Conservation (phyloP, 2,888 invertebrate genomes). For the Apotomis betuletana region DNA sequence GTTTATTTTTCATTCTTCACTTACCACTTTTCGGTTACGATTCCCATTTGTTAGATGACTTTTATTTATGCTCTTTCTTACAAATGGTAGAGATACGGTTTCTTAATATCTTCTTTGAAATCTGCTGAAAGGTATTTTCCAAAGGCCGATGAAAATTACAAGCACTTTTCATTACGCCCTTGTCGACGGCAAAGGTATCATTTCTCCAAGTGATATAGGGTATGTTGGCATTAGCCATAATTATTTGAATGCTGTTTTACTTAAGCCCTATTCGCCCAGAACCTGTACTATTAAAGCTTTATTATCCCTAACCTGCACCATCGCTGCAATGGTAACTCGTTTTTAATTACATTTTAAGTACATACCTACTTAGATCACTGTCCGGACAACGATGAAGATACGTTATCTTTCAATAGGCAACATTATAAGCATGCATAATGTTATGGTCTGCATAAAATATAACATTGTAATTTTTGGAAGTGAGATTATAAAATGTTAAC, state of each 20-base stretch:
- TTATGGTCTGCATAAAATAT: slow-evolving; percentile 6
- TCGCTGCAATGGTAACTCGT: slow-evolving; percentile 62
- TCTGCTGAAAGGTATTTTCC: neutral
- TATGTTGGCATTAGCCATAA: slow-evolving; percentile 12
- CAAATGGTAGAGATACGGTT: neutral
- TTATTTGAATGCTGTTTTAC: slow-evolving; percentile 37
- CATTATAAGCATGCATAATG: slow-evolving; percentile 21
- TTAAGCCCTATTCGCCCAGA: slow-evolving; percentile 51
- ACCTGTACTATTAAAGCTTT: slow-evolving; percentile 69
- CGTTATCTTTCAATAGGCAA: slow-evolving; percentile 31
- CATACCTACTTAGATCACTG: slow-evolving; percentile 56
- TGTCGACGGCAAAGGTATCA: neutral
- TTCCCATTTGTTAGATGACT: slow-evolving; percentile 12
- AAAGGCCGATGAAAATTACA: neutral
- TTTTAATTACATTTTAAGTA: slow-evolving; percentile 74
- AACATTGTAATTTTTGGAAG: neutral
- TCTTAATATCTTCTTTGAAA: neutral
- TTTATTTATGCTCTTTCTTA: neutral
- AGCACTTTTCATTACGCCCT: neutral
- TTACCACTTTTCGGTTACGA: slow-evolving; percentile 28
- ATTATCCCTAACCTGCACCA: slow-evolving; percentile 60
- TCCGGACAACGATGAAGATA: slow-evolving; percentile 2
- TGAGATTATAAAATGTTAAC: neutral
- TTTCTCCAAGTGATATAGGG: neutral
- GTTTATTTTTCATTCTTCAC: slow-evolving; percentile 43